These are phyloP conservation scores for Melieria picta DNA, from an alignment of 2,888 invertebrate genomes.

Conservation along the genomic window DNA sequence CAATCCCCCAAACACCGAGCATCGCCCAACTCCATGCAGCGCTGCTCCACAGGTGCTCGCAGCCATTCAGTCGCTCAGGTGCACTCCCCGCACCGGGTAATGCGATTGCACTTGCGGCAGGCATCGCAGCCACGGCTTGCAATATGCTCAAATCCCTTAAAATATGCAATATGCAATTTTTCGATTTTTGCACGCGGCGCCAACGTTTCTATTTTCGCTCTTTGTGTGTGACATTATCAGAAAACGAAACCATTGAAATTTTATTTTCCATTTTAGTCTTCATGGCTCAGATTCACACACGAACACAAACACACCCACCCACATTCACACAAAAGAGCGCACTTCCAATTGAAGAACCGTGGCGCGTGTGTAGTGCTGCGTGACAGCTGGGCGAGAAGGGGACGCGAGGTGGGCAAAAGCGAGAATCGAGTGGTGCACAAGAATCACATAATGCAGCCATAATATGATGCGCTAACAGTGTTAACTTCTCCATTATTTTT, in stretches of 20 bases:
- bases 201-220: not conserved
- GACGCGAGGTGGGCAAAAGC: not conserved
- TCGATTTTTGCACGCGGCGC: not conserved
- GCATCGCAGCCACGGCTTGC: too few species aligned
- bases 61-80: too few species aligned
- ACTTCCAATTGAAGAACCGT: not conserved
- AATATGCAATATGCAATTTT: constrained; percentile 28
- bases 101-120: too few species aligned
- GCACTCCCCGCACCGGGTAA: too few species aligned
- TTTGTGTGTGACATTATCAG: constrained; percentile 25
- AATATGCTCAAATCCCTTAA: constrained; percentile 14
- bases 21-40: not conserved
- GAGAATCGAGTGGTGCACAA: not conserved
- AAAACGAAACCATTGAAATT: constrained; percentile 33
- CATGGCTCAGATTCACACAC: not conserved
- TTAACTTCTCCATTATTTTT: constrained; percentile 10
- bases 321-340: not conserved
- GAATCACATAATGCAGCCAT: not conserved
- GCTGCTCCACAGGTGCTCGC: too few species aligned
- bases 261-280: not conserved
- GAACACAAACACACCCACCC: not conserved
- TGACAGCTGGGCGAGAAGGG: not conserved
- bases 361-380: not conserved
- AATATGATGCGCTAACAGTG: constrained; percentile 20
- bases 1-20: constrained; percentile 15